These are phyloP conservation scores for Ictalurus punctatus DNA, from an alignment of 2,113 vertebrate species.

Conservation along the genomic window DNA sequence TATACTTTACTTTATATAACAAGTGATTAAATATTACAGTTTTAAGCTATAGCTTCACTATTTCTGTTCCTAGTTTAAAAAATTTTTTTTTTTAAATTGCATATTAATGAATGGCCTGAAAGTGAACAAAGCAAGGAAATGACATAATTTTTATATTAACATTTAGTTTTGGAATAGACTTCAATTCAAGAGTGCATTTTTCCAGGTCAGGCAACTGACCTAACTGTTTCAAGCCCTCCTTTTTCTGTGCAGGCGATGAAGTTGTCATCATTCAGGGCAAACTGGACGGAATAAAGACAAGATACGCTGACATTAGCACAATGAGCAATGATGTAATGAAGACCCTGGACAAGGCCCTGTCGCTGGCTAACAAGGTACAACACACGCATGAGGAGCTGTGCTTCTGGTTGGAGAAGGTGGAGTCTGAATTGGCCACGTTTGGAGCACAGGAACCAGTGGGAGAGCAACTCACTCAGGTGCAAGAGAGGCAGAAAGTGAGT, in stretches of 20 bases:
- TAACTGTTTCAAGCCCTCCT: background rate
- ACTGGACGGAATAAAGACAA: constrained; percentile 90
- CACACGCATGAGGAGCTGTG: constrained; percentile 78
- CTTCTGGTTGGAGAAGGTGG: constrained; percentile 83
- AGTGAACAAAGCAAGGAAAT: background rate
- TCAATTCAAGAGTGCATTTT: background rate
- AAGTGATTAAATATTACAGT: background rate
- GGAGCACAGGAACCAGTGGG: constrained; percentile 74
- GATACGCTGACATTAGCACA: constrained; percentile 88
- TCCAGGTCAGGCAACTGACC: background rate
- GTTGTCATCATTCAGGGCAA: constrained; percentile 95
- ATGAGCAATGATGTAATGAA: constrained; percentile 81
- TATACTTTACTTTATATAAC: background rate
- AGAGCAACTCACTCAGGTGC: constrained; percentile 78
- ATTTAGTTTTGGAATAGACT: background rate
- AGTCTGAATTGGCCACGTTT: constrained; percentile 78
- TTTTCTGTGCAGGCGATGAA: constrained; percentile 84
- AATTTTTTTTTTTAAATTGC: no score
- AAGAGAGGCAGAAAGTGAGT: constrained; percentile 86
- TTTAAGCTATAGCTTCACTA: background rate
- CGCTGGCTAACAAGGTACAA: constrained; percentile 81
- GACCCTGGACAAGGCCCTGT: constrained; percentile 82
- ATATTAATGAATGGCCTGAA: background rate
- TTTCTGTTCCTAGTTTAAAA: background rate
- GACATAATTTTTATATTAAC: background rate